phyloP scores from a whole-genome alignment of 2,888 invertebrate species.

The Dorcus parallelipipedus region DNA sequence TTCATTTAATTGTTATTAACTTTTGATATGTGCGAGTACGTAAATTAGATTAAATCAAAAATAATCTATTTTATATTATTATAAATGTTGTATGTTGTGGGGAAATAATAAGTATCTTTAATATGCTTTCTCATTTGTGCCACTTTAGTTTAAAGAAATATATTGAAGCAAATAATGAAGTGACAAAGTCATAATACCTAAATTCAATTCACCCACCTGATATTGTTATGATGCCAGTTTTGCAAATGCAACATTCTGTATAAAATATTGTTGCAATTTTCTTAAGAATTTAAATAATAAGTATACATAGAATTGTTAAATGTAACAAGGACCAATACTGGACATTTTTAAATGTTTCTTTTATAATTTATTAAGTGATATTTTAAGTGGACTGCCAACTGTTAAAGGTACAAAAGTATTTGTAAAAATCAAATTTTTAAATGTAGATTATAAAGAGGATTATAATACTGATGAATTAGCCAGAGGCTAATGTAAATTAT shows the following conservation, averaged over 20 bases:
- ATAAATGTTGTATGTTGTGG: too few relatives aligned
- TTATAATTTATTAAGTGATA: constrained; percentile 21
- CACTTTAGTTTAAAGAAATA: too few relatives aligned
- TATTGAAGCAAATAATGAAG: too few relatives aligned
- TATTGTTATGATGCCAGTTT: constrained; percentile 8
- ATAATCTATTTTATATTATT: too few relatives aligned
- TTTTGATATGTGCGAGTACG: neutral
- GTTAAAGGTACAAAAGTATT: constrained; percentile 15
- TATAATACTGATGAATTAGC: neutral
- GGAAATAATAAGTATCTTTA: too few relatives aligned
- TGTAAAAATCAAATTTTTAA: neutral
- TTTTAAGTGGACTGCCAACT: constrained; percentile 18
- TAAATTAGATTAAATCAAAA: constrained; percentile 7
- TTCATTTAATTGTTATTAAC: too few relatives aligned
- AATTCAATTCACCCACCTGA: neutral
- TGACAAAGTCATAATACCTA: too few relatives aligned
- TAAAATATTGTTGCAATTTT: constrained; percentile 10
- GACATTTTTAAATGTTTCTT: constrained; percentile 17
- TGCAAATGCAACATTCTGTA: constrained; percentile 5
- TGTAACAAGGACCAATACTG: constrained; percentile 21
- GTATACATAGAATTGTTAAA: constrained; percentile 6
- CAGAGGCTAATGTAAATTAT: neutral
- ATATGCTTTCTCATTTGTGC: too few relatives aligned
- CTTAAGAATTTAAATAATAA: constrained; percentile 9
- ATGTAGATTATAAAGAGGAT: too few relatives aligned